phyloP scores from a whole-genome alignment of 2,113 vertebrate species.

The Tragelaphus scriptus region DNA sequence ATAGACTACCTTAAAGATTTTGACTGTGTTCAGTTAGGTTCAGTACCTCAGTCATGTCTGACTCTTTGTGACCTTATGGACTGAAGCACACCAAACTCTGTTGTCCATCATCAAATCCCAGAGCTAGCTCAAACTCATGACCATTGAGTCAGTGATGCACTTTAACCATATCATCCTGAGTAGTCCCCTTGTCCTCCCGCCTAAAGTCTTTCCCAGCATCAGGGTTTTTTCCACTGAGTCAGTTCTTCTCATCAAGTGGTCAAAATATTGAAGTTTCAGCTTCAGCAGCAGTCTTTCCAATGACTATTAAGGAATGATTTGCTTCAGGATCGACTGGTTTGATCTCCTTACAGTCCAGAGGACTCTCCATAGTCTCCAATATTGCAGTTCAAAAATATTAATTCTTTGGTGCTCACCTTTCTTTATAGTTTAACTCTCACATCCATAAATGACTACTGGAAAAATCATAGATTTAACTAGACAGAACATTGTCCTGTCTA shows the following conservation, averaged over 20 bases:
- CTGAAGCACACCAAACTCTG: background rate
- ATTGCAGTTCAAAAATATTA: background rate
- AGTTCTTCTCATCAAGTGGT: background rate
- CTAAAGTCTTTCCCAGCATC: background rate
- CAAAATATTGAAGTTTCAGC: background rate
- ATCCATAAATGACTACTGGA: background rate
- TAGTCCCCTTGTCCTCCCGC: background rate
- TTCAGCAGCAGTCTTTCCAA: background rate
- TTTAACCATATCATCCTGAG: background rate
- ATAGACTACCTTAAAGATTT: background rate
- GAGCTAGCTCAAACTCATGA: background rate
- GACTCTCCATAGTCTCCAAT: background rate
- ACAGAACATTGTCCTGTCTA: background rate
- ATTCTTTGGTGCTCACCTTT: background rate
- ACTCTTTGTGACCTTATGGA: background rate
- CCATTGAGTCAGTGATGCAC: background rate
- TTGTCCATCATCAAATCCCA: background rate
- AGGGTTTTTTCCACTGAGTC: background rate
- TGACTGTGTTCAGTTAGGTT: background rate
- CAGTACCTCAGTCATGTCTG: background rate
- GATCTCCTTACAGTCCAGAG: background rate
- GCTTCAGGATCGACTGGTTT: background rate
- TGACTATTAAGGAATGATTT: background rate
- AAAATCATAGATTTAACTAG: background rate
- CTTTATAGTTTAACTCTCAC: background rate